These are phyloP conservation scores for Eulemur rufifrons DNA, from an alignment of 2,113 vertebrate genomes.

Conservation along the genomic window DNA sequence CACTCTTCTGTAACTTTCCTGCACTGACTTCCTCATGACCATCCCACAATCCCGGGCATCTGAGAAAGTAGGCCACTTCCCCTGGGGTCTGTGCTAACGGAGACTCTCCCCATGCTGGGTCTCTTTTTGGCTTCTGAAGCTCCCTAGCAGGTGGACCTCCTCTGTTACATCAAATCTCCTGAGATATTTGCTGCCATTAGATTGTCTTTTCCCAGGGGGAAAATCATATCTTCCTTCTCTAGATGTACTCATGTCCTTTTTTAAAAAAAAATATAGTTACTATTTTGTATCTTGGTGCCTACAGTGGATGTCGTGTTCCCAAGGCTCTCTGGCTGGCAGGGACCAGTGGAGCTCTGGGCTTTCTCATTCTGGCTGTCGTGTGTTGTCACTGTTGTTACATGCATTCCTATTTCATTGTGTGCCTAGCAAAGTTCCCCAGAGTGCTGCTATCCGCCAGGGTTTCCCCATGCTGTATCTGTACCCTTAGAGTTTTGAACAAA, in stretches of 20 bases:
- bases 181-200: background rate
- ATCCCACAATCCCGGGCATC: background rate
- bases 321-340: background rate
- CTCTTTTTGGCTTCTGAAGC: background rate
- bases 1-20: background rate
- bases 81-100: no score
- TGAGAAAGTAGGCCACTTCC: background rate
- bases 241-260: background rate
- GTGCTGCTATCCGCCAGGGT: background rate
- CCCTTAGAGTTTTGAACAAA: background rate
- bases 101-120: background rate
- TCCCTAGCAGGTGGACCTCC: background rate
- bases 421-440: background rate
- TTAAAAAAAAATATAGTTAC: background rate
- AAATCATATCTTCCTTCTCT: background rate
- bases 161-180: background rate
- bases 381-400: no score
- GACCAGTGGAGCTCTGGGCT: background rate
- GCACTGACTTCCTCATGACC: background rate
- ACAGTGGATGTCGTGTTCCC: background rate
- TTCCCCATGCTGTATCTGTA: background rate
- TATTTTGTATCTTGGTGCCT: background rate
- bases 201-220: background rate
- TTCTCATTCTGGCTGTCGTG: background rate
- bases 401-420: background rate